These are phyloP conservation scores for Ostrea edulis DNA, from an alignment of 1,140 invertebrate genomes.

Conservation along the genomic window DNA sequence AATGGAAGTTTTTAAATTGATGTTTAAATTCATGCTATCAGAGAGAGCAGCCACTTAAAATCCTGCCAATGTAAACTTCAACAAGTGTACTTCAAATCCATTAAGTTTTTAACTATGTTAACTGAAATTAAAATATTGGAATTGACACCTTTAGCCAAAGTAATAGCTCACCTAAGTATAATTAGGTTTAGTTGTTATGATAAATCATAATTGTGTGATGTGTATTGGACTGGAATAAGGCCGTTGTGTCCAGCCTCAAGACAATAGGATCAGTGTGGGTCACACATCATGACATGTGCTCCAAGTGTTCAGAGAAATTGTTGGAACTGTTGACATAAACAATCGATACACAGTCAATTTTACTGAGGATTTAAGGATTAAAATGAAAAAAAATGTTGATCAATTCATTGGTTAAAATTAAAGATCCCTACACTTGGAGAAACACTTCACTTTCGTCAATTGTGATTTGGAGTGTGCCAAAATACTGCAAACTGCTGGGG, in stretches of 20 bases:
- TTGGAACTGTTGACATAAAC: neutral
- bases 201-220: neutral
- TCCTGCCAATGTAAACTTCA: neutral
- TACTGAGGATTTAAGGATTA: slow-evolving; percentile 19
- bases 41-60: neutral
- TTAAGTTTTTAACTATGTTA: neutral
- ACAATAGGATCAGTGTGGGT: neutral
- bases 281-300: neutral
- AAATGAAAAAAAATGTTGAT: neutral
- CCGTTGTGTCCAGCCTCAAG: neutral
- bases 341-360: slow-evolving; percentile 9
- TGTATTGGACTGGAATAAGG: slow-evolving; percentile 4
- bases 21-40: neutral
- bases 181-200: neutral
- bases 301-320: neutral
- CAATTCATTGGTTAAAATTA: slow-evolving; percentile 13
- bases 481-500: neutral
- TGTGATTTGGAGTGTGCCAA: slow-evolving; percentile 19
- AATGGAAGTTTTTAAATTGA: neutral
- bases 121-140: slow-evolving; percentile 36
- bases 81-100: neutral
- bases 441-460: slow-evolving; percentile 4
- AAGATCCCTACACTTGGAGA: neutral
- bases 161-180: neutral
- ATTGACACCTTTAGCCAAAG: neutral